Percentiles rank a stretch among this genome's conserved stretches.
These are phyloP conservation scores for Sinocyclocheilus grahami DNA, from an alignment of 2,113 vertebrate species.

Conservation along the genomic window DNA sequence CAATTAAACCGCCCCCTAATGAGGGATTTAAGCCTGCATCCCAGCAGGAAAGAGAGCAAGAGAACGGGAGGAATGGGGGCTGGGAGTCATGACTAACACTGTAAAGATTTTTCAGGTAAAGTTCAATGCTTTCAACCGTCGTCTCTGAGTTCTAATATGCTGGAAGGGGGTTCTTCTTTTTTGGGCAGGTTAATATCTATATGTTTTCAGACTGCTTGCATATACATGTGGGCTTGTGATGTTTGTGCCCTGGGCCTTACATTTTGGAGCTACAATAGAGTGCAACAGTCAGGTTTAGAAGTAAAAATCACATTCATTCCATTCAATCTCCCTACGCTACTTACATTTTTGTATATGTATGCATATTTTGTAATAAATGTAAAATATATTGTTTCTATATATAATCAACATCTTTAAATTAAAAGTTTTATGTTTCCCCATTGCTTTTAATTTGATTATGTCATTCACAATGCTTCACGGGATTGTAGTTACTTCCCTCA, in stretches of 20 bases:
- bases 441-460: not conserved
- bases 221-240: too few relatives aligned
- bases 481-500: not conserved
- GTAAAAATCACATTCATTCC: not conserved
- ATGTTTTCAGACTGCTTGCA: too few relatives aligned
- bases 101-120: conserved; percentile 5
- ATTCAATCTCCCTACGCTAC: not conserved
- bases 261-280: too few relatives aligned
- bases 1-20: conserved; percentile 73
- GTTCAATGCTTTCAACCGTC: not conserved
- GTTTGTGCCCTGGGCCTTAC: too few relatives aligned
- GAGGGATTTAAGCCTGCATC: conserved; percentile 61
- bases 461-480: not conserved
- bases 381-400: not conserved
- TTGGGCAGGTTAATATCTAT: too few relatives aligned
- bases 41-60: conserved; percentile 63
- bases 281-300: too few relatives aligned
- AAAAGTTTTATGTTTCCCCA: too few relatives aligned
- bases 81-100: conserved; percentile 18
- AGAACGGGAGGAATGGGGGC: conserved; percentile 47
- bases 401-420: not conserved
- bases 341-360: not conserved
- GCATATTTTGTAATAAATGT: not conserved
- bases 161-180: too few relatives aligned
- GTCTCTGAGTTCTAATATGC: not conserved